Conservation (phyloP, 2,888 invertebrate species). For the Choristoneura rosaceana region DNA sequence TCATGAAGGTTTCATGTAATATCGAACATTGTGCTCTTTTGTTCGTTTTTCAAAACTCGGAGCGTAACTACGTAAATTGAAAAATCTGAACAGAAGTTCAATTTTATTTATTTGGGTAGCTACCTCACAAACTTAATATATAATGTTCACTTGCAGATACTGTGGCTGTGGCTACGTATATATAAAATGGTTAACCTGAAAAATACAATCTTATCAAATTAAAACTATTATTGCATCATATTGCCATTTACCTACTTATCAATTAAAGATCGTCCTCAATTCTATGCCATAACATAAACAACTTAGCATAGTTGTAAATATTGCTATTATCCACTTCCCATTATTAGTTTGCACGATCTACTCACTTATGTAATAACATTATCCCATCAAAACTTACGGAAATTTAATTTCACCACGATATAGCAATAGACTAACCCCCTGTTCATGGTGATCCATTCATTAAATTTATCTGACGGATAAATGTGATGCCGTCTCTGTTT, state of each 20-base stretch:
- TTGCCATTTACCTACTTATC: too few species aligned
- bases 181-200: too few species aligned
- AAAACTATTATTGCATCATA: too few species aligned
- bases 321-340: not conserved
- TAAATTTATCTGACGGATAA: too few species aligned
- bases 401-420: not conserved
- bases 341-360: conserved; percentile 1
- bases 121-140: not conserved
- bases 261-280: too few species aligned
- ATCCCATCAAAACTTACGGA: not conserved
- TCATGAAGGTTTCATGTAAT: not conserved
- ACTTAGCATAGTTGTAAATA: not conserved
- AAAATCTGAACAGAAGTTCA: not conserved
- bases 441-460: too few species aligned
- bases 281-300: not conserved
- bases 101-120: not conserved
- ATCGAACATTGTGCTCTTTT: not conserved
- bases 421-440: too few species aligned
- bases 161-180: too few species aligned
- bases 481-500: too few species aligned
- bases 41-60: not conserved
- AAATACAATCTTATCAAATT: too few species aligned
- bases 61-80: not conserved
- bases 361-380: not conserved
- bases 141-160: too few species aligned